Base-by-base conservation (phyloP, 2,113 vertebrate species). In the Struthio camelus region DNA sequence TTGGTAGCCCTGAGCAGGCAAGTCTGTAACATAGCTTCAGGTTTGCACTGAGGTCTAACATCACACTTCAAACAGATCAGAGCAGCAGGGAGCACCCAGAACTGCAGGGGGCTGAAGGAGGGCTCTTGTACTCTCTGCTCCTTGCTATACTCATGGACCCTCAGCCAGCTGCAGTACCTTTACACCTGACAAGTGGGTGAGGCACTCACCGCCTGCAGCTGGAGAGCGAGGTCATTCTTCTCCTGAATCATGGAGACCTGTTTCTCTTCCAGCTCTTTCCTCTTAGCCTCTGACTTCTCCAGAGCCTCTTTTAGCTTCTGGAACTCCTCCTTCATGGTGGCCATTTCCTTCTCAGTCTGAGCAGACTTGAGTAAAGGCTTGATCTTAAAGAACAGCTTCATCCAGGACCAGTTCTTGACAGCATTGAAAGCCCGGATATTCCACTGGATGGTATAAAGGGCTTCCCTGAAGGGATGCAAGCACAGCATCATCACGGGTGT, bases 381-480 rank as follows among this genome's bases (percentile, higher is more conserved):
- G 97, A 99, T 99, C 97, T 99, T 99, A 95, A 99, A 99, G 97
- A 99, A 99, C 36, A 99, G 98, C 91, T 99, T 99, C 99, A 99
- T 99, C 99, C 99, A 99, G 23, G 99, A 99, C 99, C 99, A 99
- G 89, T 99, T 98, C 95, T 99, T 99, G 85, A 99, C 99, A 2
- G 97, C 96, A 2, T 99, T 99, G 96, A 99, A 99, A 87, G 99
- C 99, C 3, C 99, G 98, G 87, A 99, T 99, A 89, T 99, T 99
- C 99, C 99, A 99, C 96, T 99, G 99, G 92, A 99, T 99, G 86
- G 99, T 99, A 90, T 99, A 98, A 70, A 99, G 97, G 38, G 99
- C 99, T 36, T 98, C 98, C 91, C 97, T 97, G 80, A 18, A 83
- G 69, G 46, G 44, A 48, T 0, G 46, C 96, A 98, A 85, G 59